Conservation (phyloP, 2,888 invertebrate species). For the Drosophila imparisetae region DNA sequence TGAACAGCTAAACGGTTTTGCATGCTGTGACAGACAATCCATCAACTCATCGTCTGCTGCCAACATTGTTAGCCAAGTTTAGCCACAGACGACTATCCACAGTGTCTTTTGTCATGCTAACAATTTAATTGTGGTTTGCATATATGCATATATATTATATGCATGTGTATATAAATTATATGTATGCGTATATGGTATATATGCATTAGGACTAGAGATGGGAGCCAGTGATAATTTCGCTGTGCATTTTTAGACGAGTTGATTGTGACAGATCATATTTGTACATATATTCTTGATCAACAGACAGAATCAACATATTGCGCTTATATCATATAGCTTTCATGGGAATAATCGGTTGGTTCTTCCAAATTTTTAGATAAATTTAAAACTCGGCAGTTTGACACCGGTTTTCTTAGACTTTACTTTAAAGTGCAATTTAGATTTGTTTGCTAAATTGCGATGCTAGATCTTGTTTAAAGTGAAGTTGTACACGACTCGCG, state of each 20-base stretch:
- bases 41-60: conserved; percentile 56
- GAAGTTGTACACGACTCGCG: background rate
- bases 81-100: background rate
- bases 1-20: conserved; percentile 57
- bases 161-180: background rate
- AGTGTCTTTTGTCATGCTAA: conserved; percentile 6
- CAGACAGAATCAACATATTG: no score
- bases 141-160: background rate
- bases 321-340: no score
- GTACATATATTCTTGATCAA: no score
- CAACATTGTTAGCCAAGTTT: conserved; percentile 51
- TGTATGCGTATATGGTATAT: background rate
- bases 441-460: background rate
- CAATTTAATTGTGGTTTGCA: background rate
- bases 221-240: background rate
- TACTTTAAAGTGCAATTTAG: background rate
- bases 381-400: no score
- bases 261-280: no score
- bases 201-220: background rate
- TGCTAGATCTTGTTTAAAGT: background rate
- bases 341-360: no score
- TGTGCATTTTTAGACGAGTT: background rate
- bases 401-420: no score
- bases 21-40: conserved; percentile 55
- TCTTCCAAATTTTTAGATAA: no score